Evolutionary conservation across 2,797 vertebrate genomes (phyloP), one percentile per base, ranked within the genome.

Genomic region (Emydoidea blandingii): DNA sequence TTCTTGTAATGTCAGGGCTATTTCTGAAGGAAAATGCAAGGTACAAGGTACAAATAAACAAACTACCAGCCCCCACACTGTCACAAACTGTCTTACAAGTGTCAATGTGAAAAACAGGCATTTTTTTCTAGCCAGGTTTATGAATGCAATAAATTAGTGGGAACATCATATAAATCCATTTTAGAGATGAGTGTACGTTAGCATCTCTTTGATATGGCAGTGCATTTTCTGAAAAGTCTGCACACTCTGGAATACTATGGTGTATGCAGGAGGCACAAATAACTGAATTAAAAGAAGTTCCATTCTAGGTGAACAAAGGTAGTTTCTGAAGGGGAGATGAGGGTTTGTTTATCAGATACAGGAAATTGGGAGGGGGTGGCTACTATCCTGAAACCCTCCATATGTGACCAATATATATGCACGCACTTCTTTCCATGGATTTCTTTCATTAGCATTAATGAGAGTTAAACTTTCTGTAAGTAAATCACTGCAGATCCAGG

Each of bases 391-490:
- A 86, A 87, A 21, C 49, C 76, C 82, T 88, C 62, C 0, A 3
- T 27, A 2, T 0, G 19, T 31, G 68, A 90, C 82, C 86, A 31
- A 7, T 37, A 21, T 37, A 68, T 11, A 68, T 19, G 19, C 10
- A 19, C 2, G 5, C 34, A 18, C 65, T 68, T 68, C 37, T 52
- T 91, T 92, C 95, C 91, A 89, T 92, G 85, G 85, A 95, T 96
- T 85, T 83, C 83, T 96, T 95, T 86, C 91, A 94, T 90, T 79
- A 95, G 92, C 92, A 93, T 89, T 94, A 91, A 88, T 27, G 47
- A 76, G 91, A 94, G 91, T 95, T 97, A 96, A 96, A 92, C 92
- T 95, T 93, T 95, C 95, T 96, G 94, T 94, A 96, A 96, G 96
- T 86, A 89, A 95, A 96, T 92, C 94, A 92, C 18, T 93, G 90